These are phyloP conservation scores for Omphaloscelis lunosa DNA, from an alignment of 2,888 invertebrate genomes.

Conservation along the genomic window DNA sequence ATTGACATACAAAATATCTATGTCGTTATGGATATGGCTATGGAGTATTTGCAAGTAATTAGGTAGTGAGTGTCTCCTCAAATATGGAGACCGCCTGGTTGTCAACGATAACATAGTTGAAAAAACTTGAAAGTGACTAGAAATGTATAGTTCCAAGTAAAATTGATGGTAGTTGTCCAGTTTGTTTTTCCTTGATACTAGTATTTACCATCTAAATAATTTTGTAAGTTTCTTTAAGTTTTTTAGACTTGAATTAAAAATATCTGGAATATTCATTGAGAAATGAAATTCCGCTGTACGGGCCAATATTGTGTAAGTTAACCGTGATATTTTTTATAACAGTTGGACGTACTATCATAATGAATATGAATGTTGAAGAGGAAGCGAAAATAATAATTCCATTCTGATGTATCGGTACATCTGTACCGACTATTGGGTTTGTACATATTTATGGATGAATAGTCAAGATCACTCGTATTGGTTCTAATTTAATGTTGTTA, in stretches of 20 bases:
- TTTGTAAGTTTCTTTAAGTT: too few species aligned
- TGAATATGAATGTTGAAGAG: conserved; percentile 1
- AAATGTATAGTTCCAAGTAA: background rate
- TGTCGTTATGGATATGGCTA: background rate
- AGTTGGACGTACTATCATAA: background rate
- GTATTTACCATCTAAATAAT: background rate
- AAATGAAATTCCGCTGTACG: background rate
- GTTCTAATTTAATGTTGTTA: background rate
- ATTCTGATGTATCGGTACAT: conserved; percentile 4
- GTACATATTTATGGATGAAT: background rate
- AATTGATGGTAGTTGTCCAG: background rate
- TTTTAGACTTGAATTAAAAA: background rate
- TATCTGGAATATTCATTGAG: background rate
- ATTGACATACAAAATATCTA: background rate
- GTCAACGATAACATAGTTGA: too few species aligned
- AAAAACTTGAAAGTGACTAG: background rate
- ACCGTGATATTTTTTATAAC: background rate
- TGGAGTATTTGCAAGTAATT: background rate
- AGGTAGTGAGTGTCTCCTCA: background rate
- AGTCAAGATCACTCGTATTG: background rate
- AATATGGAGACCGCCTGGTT: too few species aligned
- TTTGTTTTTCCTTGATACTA: background rate
- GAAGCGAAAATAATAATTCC: conserved; percentile 7
- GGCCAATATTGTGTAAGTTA: background rate
- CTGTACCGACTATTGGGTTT: background rate